A percentile compares a stretch with the other conserved stretches of the same genome.
phyloP scores from a whole-genome alignment of 1,140 invertebrate genomes.

The Drosophila bocqueti region DNA sequence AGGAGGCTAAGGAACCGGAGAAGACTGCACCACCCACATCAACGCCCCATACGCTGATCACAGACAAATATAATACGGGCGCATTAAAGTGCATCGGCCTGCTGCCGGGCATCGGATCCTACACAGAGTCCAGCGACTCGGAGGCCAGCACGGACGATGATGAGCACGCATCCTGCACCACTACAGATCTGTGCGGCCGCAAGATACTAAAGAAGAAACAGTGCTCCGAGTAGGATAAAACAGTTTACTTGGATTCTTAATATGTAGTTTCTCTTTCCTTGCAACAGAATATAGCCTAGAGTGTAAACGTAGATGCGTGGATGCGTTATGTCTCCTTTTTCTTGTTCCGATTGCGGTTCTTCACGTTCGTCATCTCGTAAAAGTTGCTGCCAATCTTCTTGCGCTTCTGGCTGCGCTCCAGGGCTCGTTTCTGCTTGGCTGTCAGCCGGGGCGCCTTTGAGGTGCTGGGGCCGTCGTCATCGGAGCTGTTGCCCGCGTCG shows the following conservation, averaged over 20 bases:
- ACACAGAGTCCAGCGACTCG: constrained; percentile 90
- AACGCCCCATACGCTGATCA: constrained; percentile 20
- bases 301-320: constrained; percentile 19
- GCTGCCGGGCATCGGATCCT: constrained; percentile 91
- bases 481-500: constrained; percentile 82
- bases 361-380: constrained; percentile 96
- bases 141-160: constrained; percentile 89
- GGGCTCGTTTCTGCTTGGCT: constrained; percentile 91
- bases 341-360: constrained; percentile 88
- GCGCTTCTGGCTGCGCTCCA: constrained; percentile 90
- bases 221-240: constrained; percentile 60
- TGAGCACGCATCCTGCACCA: constrained; percentile 75
- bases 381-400: constrained; percentile 97
- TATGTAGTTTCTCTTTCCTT: constrained; percentile 51
- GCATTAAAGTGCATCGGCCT: constrained; percentile 90
- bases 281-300: constrained; percentile 67
- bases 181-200: constrained; percentile 87
- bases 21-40: constrained; percentile 1
- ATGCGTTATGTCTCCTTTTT: constrained; percentile 65
- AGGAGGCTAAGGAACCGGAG: neutral
- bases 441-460: constrained; percentile 87
- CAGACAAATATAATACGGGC: constrained; percentile 67
- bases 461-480: constrained; percentile 65
- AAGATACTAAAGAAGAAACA: constrained; percentile 85
- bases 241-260: constrained; percentile 63